Evolutionary conservation across 2,888 invertebrate genomes (phyloP).

Genomic region (Drosophila birchii): DNA sequence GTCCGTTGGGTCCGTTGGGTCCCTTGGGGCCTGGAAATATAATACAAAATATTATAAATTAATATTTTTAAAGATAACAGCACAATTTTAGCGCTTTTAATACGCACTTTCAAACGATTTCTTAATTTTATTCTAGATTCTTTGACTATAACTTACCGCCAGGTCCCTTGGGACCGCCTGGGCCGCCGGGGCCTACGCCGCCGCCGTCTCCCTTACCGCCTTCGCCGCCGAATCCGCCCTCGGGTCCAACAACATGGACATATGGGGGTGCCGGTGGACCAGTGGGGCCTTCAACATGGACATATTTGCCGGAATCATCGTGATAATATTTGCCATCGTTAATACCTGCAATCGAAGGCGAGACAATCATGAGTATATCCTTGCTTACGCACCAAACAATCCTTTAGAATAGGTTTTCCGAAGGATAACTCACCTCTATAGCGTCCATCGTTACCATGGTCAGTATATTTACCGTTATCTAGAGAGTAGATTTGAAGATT

Average conservation of each 20-base stretch:
- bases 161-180: slow-evolving; percentile 78
- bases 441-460: slow-evolving; percentile 54
- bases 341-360: slow-evolving; percentile 50
- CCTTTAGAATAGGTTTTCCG: no score
- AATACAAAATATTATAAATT: background rate
- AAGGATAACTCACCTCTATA: slow-evolving; percentile 70
- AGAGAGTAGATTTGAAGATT: slow-evolving; percentile 51
- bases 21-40: slow-evolving; percentile 38
- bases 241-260: slow-evolving; percentile 81
- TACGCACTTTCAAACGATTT: background rate
- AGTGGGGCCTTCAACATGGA: slow-evolving; percentile 83
- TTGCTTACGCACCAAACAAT: accelerated
- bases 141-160: slow-evolving; percentile 59
- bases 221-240: slow-evolving; percentile 80
- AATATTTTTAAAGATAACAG: background rate
- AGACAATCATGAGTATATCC: background rate
- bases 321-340: slow-evolving; percentile 82
- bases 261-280: slow-evolving; percentile 84
- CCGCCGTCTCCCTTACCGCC: slow-evolving; percentile 79
- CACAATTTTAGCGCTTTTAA: background rate
- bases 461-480: slow-evolving; percentile 79
- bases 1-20: slow-evolving; percentile 80
- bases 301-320: slow-evolving; percentile 84
- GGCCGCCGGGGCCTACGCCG: slow-evolving; percentile 77
- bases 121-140: background rate